These are phyloP conservation scores for Scylla paramamosain DNA, from an alignment of 1,140 invertebrate species.

Conservation along the genomic window DNA sequence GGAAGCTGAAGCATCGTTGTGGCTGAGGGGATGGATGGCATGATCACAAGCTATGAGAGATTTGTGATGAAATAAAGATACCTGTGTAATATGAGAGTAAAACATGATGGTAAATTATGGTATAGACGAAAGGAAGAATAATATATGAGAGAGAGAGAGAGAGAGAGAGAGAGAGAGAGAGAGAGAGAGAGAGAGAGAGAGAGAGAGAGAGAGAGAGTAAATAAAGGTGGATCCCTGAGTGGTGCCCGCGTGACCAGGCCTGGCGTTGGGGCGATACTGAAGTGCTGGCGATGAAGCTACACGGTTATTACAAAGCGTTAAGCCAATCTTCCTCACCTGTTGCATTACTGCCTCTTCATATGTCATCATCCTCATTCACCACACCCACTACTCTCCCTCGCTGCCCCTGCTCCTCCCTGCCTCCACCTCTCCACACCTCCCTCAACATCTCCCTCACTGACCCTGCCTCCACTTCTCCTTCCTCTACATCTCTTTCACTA, in stretches of 20 bases:
- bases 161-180: background rate
- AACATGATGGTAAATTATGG: background rate
- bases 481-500: background rate
- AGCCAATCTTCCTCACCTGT: background rate
- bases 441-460: background rate
- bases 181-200: background rate
- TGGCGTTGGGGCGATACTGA: background rate
- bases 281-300: background rate
- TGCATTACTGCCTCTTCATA: background rate
- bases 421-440: background rate
- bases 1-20: background rate
- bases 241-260: background rate
- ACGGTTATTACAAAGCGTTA: slow-evolving; percentile 11
- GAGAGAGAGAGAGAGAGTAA: background rate
- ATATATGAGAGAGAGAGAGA: background rate
- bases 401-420: background rate
- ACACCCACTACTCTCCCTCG: background rate
- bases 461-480: background rate
- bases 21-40: background rate
- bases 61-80: background rate
- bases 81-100: background rate
- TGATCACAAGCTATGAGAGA: background rate
- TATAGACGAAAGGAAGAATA: background rate
- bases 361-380: slow-evolving; percentile 7
- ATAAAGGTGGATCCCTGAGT: background rate